A percentile compares a stretch with the other conserved stretches of the same genome.
Conservation (phyloP, 2,888 invertebrate genomes). For the Sesia apiformis region DNA sequence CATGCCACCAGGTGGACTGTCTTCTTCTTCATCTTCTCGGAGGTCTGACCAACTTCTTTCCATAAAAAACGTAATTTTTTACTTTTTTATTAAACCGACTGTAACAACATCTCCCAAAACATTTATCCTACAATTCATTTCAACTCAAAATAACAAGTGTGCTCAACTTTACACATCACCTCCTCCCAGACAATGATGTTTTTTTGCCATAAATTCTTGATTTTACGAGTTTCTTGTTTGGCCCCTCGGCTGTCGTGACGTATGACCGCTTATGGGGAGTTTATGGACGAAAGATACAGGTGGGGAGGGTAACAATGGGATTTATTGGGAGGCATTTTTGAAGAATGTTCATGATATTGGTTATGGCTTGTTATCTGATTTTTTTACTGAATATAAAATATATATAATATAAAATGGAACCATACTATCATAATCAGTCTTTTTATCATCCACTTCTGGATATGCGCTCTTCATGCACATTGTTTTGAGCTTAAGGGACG, state of each 20-base stretch:
- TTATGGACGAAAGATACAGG: conserved; percentile 17
- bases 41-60: too few species aligned
- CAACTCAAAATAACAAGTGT: background rate
- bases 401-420: too few species aligned
- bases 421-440: too few species aligned
- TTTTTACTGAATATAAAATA: too few species aligned
- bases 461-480: too few species aligned
- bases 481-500: too few species aligned
- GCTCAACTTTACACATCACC: background rate
- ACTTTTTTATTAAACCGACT: too few species aligned
- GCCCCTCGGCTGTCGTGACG: conserved; percentile 32
- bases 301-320: background rate
- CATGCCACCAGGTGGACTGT: too few species aligned
- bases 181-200: conserved; percentile 18
- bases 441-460: too few species aligned
- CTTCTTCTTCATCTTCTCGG: too few species aligned
- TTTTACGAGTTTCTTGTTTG: conserved; percentile 29
- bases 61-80: too few species aligned
- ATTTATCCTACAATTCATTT: background rate
- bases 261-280: conserved; percentile 33
- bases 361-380: background rate
- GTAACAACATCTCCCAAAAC: background rate
- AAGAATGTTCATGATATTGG: conserved; percentile 6
- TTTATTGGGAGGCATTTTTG: conserved; percentile 5
- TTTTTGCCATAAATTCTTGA: conserved; percentile 50